phyloP scores from a whole-genome alignment of 2,888 invertebrate species.

The Perizoma affinitatum region DNA sequence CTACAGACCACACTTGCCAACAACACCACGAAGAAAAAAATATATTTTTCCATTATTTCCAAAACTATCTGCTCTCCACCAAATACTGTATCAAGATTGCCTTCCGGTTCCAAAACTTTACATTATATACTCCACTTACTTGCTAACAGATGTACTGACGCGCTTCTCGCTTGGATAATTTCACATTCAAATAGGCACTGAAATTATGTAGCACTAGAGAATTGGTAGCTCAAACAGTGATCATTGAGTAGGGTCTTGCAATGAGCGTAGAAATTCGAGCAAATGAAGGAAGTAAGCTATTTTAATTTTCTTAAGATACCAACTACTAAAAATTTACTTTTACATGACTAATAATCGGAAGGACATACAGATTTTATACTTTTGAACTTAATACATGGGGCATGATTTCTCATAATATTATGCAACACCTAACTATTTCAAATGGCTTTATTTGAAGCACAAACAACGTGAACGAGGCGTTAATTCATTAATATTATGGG shows the following conservation, averaged over 20 bases:
- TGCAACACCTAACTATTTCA: not conserved
- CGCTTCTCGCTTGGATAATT: conserved; percentile 34
- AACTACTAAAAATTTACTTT: too few relatives aligned
- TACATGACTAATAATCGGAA: too few relatives aligned
- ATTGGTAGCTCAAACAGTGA: conserved; percentile 34
- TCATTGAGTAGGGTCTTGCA: conserved; percentile 21
- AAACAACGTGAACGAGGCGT: not conserved
- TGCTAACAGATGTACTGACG: conserved; percentile 29
- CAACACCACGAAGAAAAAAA: conserved; percentile 45
- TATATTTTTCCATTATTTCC: conserved; percentile 39
- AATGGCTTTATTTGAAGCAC: conserved; percentile 2
- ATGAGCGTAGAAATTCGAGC: conserved; percentile 16
- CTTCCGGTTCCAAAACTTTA: conserved; percentile 24
- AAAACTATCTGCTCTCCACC: conserved; percentile 29
- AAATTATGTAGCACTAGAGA: conserved; percentile 26
- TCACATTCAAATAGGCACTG: conserved; percentile 21
- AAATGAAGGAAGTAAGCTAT: conserved; percentile 8
- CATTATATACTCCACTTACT: conserved; percentile 37
- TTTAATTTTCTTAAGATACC: too few relatives aligned
- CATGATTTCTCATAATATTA: not conserved
- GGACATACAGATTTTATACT: too few relatives aligned
- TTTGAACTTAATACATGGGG: too few relatives aligned
- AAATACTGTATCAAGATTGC: conserved; percentile 8
- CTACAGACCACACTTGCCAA: conserved; percentile 45
- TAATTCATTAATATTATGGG: not conserved